Evolutionary conservation across 2,797 vertebrate genomes (phyloP).

Genomic region (Arrhamphus sclerolepis): DNA sequence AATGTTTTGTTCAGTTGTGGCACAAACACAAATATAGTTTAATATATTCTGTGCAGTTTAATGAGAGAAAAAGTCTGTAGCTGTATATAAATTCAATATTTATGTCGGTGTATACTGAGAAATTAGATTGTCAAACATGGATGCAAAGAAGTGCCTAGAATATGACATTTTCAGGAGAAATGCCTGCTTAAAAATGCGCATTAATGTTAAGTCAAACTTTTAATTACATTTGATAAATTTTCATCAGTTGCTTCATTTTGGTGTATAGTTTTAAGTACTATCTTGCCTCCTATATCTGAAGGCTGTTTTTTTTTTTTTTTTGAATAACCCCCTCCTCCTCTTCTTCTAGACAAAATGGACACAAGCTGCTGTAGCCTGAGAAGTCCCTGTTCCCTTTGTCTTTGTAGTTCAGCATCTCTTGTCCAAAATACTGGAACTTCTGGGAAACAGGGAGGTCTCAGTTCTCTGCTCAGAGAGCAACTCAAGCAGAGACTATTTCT

Average conservation of each 20-base stretch:
- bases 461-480: conserved; percentile 57
- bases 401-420: conserved; percentile 70
- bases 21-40: background rate
- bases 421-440: conserved; percentile 69
- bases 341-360: conserved; percentile 40
- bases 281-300: conserved; percentile 37
- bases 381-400: conserved; percentile 70
- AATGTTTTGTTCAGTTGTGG: too few relatives aligned
- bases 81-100: background rate
- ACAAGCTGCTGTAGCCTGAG: conserved; percentile 59
- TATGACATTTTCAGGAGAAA: conserved; percentile 6
- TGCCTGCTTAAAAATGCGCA: conserved; percentile 11
- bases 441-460: conserved; percentile 68
- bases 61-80: background rate
- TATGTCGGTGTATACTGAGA: background rate
- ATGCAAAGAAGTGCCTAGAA: too few relatives aligned
- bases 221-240: conserved; percentile 9
- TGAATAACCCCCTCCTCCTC: conserved; percentile 30
- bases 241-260: conserved; percentile 36
- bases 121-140: background rate
- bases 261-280: conserved; percentile 40
- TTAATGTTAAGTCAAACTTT: conserved; percentile 21
- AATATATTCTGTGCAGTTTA: background rate
- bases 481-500: conserved; percentile 49
- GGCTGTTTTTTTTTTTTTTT: conserved; percentile 39